Conservation (phyloP, 2,888 invertebrate species). For the Acleris emargana region DNA sequence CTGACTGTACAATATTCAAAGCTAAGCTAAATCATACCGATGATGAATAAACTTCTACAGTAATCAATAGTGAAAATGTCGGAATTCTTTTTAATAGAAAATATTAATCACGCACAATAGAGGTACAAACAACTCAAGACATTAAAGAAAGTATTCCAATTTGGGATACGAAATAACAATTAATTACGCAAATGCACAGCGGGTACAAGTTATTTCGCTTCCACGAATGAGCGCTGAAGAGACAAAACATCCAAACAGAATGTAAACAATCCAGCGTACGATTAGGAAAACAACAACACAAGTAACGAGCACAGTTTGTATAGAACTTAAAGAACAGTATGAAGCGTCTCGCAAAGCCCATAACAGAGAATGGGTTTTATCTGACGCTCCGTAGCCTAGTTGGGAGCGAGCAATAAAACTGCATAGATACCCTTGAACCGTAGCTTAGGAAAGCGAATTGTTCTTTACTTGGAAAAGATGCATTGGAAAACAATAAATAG, state of each 20-base stretch:
- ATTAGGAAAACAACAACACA: constrained; percentile 30
- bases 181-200: neutral
- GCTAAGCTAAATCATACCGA: no score
- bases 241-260: constrained; percentile 2
- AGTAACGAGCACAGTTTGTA: constrained; percentile 17
- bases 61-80: no score
- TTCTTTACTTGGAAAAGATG: neutral
- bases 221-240: constrained; percentile 10
- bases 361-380: constrained; percentile 39
- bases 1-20: neutral
- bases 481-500: no score
- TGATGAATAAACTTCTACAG: no score
- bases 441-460: constrained; percentile 4
- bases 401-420: constrained; percentile 42
- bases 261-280: constrained; percentile 17
- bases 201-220: neutral
- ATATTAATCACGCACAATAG: no score
- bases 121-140: no score
- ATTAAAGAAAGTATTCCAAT: no score
- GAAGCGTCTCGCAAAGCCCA: constrained; percentile 10
- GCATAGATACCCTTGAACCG: constrained; percentile 33
- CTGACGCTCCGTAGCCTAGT: constrained; percentile 39
- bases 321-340: constrained; percentile 10
- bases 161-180: no score
- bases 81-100: no score